Conservation (phyloP, 2,797 vertebrate genomes). For the Centroberyx gerrardi region DNA sequence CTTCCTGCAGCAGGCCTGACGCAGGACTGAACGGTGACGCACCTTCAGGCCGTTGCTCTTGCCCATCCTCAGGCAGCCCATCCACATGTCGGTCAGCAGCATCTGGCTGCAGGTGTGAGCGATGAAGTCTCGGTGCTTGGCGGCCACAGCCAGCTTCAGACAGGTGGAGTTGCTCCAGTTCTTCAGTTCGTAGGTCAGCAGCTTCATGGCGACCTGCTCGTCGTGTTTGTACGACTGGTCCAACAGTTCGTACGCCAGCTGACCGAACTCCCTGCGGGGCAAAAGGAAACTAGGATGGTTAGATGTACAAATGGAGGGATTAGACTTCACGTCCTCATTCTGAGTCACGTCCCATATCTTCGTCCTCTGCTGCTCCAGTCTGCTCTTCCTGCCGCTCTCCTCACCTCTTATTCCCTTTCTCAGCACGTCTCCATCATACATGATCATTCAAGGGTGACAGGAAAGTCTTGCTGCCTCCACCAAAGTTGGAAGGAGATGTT, state of each 20-base stretch:
- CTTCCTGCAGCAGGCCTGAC: too few relatives aligned
- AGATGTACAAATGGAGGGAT: too few relatives aligned
- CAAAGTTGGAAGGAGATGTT: too few relatives aligned
- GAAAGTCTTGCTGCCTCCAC: too few relatives aligned
- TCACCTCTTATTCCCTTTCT: too few relatives aligned
- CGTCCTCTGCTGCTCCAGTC: too few relatives aligned
- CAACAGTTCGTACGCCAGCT: conserved; percentile 93
- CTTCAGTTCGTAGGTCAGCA: conserved; percentile 95
- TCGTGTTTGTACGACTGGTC: conserved; percentile 97
- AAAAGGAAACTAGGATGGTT: background rate
- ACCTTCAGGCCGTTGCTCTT: conserved; percentile 97
- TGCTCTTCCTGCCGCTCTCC: too few relatives aligned
- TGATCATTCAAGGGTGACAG: too few relatives aligned
- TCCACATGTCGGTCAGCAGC: conserved; percentile 98
- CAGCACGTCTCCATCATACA: too few relatives aligned
- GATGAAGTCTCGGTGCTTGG: conserved; percentile 97
- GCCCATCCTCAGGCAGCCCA: conserved; percentile 94
- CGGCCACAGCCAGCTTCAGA: conserved; percentile 95
- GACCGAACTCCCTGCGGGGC: conserved; percentile 92
- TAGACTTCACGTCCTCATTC: too few relatives aligned
- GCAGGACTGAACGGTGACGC: too few relatives aligned
- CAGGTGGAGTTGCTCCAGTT: conserved; percentile 99
- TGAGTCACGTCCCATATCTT: too few relatives aligned
- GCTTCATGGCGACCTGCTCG: conserved; percentile 97
- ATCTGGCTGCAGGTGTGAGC: conserved; percentile 99